Base-by-base conservation (phyloP, 2,797 vertebrate genomes). In the Scomberomorus guttatus region DNA sequence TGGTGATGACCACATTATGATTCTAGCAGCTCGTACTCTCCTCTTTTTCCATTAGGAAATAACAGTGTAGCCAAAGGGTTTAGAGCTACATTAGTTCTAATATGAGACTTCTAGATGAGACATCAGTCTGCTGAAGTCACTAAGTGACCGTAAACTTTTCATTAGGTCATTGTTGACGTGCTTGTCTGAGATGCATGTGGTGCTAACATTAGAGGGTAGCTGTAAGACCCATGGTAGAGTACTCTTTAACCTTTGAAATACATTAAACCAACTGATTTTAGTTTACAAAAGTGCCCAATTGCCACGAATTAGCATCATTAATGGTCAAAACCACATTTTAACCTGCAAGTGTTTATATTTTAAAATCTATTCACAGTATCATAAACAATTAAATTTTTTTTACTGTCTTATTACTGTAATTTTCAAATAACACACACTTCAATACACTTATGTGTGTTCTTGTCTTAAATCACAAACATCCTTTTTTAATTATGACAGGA, bases 1-100 rank as follows among this genome's bases (percentile, higher is more conserved):
- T 84, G 55, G 64, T 56, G 77, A 84, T 90, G 88, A 87, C 77
- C 68, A 75, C 83, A 76, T 82, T 65, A 78, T 67, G 57, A 60
- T 66, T 71, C 32, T 63, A 3, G 67, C 61, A 73, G 65, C 74
- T 86, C 60, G 77, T 64, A 51, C 61, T 73, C 72, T 81, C 48
- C 73, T 20, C 9, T 76, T 58, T 66, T 61, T 61, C 81, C 80
- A 86, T 88, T 76, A 82, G 65, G 77, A 84, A 67, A 65, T 84
- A 76, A 81, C 65, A 51, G 55, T 9, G n/a, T 52, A 79, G 72
- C 61, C 72, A 54, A 71, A 71, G 27, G 27, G 42, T 79, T 70
- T 56, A 42, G n/a, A 48, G 64, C 75, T 60, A 8, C 82, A 79
- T 89, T 72, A 80, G 84, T 70, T 67, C 46, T 84, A 77, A 92